Percentiles rank a stretch among this genome's conserved stretches.
Evolutionary conservation across 2,888 invertebrate species (phyloP).

Genomic region (Cataglyphis altisquamis): DNA sequence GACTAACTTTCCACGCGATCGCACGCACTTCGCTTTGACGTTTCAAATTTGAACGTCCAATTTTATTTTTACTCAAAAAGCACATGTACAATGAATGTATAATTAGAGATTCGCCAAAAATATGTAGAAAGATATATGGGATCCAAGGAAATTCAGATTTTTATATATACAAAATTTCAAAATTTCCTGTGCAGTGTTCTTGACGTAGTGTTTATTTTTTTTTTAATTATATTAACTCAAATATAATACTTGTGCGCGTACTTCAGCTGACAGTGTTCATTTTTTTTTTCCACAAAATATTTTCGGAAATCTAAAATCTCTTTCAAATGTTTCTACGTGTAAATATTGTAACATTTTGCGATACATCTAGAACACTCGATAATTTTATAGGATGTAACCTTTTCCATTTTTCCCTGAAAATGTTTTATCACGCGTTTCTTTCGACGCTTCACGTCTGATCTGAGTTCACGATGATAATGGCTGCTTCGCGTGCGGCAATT

Average conservation of each 20-base stretch:
- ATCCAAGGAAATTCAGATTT: background rate
- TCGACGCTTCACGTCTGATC: constrained; percentile 66
- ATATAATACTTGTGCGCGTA: background rate
- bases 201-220: background rate
- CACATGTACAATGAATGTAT: background rate
- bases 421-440: constrained; percentile 45
- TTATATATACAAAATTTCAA: background rate
- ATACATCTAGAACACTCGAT: background rate
- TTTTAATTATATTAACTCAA: background rate
- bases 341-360: background rate
- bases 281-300: background rate
- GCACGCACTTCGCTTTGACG: constrained; percentile 31
- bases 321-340: background rate
- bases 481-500: constrained; percentile 81
- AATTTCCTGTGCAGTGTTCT: background rate
- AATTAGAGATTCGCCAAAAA: background rate
- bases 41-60: background rate
- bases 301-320: background rate
- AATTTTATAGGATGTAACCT: constrained; percentile 43
- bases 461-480: constrained; percentile 80
- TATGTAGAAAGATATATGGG: background rate
- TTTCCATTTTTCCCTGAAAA: constrained; percentile 29
- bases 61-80: background rate
- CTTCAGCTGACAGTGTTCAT: too few relatives aligned
- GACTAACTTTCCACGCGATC: constrained; percentile 64